Conservation (phyloP, 1,140 invertebrate species). For the Scaptomyza pallida region DNA sequence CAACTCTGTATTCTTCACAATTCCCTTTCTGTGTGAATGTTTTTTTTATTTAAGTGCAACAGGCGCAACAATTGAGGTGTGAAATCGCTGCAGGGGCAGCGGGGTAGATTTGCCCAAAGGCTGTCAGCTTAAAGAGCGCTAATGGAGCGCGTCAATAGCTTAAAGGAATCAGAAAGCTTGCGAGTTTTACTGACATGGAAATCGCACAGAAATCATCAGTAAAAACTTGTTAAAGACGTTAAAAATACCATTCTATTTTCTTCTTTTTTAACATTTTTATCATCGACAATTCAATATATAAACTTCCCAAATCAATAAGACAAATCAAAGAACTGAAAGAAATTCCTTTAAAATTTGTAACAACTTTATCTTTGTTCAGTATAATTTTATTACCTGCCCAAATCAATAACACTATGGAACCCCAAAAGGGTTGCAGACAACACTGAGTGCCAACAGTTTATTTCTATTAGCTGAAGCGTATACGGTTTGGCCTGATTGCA, state of each 20-base stretch:
- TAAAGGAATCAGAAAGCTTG: conserved; percentile 9
- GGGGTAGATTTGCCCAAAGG: conserved; percentile 1
- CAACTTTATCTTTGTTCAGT: background rate
- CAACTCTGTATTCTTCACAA: conserved; percentile 30
- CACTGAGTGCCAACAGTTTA: conserved; percentile 30
- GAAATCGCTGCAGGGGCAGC: conserved; percentile 2
- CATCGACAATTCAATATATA: too few species aligned
- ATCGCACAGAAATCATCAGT: too few species aligned
- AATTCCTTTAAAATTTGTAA: background rate
- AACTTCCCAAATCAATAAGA: too few species aligned
- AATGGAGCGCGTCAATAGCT: conserved; percentile 38
- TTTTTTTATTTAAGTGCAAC: conserved; percentile 50
- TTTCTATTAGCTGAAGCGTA: conserved; percentile 61
- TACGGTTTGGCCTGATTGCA: conserved; percentile 38
- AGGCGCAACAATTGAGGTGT: conserved; percentile 55
- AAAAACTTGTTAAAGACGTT: too few species aligned
- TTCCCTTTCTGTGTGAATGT: background rate
- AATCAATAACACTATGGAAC: conserved; percentile 17
- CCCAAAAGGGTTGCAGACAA: background rate
- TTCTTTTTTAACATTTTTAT: too few species aligned
- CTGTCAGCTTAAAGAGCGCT: conserved; percentile 43
- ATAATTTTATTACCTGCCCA: background rate
- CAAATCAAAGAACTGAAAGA: background rate
- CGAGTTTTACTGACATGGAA: background rate
- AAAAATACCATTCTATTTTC: too few species aligned